These are phyloP conservation scores for Caradrina kadenii DNA, from an alignment of 2,888 invertebrate species.

Conservation along the genomic window DNA sequence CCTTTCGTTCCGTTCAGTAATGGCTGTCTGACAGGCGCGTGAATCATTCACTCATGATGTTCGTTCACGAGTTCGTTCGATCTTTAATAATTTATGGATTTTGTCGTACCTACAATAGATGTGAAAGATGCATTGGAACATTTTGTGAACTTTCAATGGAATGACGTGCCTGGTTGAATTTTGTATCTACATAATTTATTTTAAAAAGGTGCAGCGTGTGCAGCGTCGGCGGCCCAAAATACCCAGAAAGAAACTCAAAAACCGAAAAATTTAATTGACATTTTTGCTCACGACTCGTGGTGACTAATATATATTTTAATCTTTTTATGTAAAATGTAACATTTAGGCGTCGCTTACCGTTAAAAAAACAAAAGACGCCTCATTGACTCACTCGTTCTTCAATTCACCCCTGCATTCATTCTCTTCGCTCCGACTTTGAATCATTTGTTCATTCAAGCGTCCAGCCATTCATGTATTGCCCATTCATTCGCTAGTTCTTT, in stretches of 20 bases:
- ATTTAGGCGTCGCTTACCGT: no score
- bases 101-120: neutral
- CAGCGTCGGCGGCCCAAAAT: no score
- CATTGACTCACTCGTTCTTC: constrained; percentile 1
- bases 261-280: no score
- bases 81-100: neutral
- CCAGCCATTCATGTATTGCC: constrained; percentile 34
- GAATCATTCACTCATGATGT: constrained; percentile 40
- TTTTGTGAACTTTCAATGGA: neutral
- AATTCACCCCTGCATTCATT: constrained; percentile 24
- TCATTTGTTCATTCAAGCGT: constrained; percentile 50
- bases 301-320: no score
- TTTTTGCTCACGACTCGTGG: no score
- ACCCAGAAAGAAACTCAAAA: no score
- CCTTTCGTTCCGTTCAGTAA: constrained; percentile 16
- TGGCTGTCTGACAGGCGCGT: constrained; percentile 11
- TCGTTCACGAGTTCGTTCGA: constrained; percentile 25
- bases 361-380: neutral
- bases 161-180: neutral
- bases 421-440: constrained; percentile 26
- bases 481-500: constrained; percentile 47
- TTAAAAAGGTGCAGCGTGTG: neutral
- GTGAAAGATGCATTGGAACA: constrained; percentile 16
- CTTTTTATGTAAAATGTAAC: no score
- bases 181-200: neutral